A percentile compares a stretch with the other conserved stretches of the same genome.
phyloP scores from a whole-genome alignment of 2,113 vertebrate genomes.

The Bufo gargarizans region DNA sequence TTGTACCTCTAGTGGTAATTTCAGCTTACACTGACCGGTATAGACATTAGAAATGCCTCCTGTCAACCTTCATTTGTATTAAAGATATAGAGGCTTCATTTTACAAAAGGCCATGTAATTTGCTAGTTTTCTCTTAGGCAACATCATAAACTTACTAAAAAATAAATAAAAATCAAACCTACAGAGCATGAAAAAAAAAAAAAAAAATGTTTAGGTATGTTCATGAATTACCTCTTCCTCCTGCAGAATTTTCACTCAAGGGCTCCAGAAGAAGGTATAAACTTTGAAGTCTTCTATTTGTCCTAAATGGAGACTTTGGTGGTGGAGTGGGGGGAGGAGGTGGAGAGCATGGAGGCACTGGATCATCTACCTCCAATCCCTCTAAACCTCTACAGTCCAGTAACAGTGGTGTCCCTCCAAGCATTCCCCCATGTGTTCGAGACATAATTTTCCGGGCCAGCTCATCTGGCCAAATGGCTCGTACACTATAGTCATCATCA shows the following conservation, averaged over 20 bases:
- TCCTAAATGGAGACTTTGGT: conserved; percentile 27
- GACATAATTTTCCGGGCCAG: conserved; percentile 78
- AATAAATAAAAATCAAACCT: background rate
- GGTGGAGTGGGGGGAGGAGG: background rate
- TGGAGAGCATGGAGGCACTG: background rate
- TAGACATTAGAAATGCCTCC: background rate
- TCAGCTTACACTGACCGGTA: background rate
- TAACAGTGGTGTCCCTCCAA: conserved; percentile 67
- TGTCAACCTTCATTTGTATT: background rate
- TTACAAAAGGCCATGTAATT: background rate
- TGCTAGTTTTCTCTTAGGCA: background rate
- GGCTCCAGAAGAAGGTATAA: conserved; percentile 44
- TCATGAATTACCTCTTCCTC: background rate
- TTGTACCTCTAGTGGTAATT: background rate
- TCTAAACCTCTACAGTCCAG: conserved; percentile 80
- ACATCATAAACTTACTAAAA: background rate
- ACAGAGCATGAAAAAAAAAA: background rate
- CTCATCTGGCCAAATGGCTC: conserved; percentile 83
- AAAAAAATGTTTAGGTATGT: background rate
- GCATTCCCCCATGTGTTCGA: conserved; percentile 42
- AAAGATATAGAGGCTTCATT: background rate
- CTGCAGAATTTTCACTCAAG: background rate
- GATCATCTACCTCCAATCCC: conserved; percentile 59
- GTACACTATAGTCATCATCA: conserved; percentile 79
- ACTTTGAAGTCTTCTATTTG: conserved; percentile 30